Evolutionary conservation across 2,797 vertebrate genomes (phyloP).

Genomic region (Urophycis tenuis): DNA sequence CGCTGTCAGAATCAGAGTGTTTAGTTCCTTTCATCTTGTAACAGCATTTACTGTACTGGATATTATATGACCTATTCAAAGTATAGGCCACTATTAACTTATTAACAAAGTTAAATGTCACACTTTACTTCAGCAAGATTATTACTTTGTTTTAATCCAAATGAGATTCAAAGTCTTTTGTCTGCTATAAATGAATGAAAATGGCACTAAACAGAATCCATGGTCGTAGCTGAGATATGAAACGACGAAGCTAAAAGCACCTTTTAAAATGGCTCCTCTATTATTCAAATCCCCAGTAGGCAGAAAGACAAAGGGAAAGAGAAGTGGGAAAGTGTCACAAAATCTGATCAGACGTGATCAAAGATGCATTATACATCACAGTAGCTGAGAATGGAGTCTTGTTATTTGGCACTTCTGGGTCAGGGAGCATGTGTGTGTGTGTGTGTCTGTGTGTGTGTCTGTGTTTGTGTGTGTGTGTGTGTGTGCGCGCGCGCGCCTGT

Average conservation of each 20-base stretch:
- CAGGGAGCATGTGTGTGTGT: not conserved
- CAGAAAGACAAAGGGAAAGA: not conserved
- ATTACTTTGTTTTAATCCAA: not conserved
- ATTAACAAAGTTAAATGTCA: no score
- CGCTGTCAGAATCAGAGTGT: not conserved
- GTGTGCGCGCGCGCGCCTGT: not conserved
- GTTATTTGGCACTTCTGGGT: not conserved
- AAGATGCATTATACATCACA: constrained; percentile 1
- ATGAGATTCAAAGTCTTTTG: not conserved
- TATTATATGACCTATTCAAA: not conserved
- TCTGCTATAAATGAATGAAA: not conserved
- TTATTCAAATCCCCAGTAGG: not conserved
- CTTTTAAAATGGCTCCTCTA: not conserved
- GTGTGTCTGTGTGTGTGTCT: not conserved
- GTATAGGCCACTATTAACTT: not conserved
- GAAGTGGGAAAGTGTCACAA: not conserved
- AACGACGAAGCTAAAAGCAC: not conserved
- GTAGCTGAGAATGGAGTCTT: not conserved
- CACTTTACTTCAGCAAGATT: not conserved
- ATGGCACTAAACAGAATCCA: not conserved
- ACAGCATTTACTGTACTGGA: not conserved
- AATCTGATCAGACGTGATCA: constrained; percentile 3
- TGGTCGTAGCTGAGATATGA: not conserved
- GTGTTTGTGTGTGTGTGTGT: not conserved
- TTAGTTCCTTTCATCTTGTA: not conserved